phyloP scores from a whole-genome alignment of 1,140 invertebrate genomes.

The Brachionus sp. region DNA sequence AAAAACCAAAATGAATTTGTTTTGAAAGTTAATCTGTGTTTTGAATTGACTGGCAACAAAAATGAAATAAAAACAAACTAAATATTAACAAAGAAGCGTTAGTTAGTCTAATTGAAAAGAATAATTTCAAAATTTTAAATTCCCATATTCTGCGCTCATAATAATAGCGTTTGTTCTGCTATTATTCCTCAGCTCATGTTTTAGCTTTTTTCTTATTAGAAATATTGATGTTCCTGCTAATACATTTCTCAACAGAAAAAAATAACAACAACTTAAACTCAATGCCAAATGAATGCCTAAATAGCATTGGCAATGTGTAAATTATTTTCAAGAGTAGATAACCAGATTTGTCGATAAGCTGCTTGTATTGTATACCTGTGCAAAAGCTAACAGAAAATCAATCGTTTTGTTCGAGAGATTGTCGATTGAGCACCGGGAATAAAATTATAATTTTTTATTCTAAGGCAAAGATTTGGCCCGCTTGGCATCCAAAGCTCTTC shows the following conservation, averaged over 20 bases:
- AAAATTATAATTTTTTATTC: neutral
- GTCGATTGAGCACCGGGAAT: neutral
- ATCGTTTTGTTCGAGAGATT: neutral
- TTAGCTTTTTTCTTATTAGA: neutral
- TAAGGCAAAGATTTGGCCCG: neutral
- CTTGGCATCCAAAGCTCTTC: neutral
- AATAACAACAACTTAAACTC: neutral
- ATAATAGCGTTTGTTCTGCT: neutral
- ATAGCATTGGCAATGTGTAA: neutral
- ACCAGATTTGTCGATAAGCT: neutral
- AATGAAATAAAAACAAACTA: neutral
- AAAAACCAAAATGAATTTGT: too few relatives aligned
- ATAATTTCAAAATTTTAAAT: constrained; percentile 1
- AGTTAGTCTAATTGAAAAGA: neutral
- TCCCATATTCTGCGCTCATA: neutral
- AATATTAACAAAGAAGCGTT: neutral
- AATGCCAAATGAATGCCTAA: neutral
- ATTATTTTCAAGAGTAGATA: neutral
- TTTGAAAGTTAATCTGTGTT: neutral
- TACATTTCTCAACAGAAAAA: neutral
- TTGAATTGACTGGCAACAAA: neutral
- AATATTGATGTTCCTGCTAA: neutral
- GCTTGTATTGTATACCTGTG: neutral
- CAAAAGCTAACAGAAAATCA: neutral
- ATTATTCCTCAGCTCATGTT: neutral